Evolutionary conservation across 92 coral and sea anemone species (phyloP).

Genomic region (Diadumene lineata): DNA sequence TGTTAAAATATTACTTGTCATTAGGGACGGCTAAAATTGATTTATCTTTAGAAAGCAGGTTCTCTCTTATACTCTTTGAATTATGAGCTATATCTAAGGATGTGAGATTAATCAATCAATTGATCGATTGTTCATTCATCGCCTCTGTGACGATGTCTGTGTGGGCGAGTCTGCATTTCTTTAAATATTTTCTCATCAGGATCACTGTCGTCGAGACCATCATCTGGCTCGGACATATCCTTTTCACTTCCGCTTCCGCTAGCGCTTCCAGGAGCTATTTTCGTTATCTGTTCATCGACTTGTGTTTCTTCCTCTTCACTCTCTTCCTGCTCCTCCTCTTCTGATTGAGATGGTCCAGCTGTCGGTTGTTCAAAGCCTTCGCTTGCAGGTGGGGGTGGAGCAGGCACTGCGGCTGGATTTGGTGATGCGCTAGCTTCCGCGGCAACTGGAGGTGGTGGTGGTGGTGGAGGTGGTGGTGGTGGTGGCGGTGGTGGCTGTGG

Average conservation of each 20-base stretch:
- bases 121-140: not conserved
- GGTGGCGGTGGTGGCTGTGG: constrained; percentile 7
- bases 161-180: constrained; percentile 4
- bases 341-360: not conserved
- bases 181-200: constrained; percentile 18
- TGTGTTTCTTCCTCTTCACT: not conserved
- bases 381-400: constrained; percentile 3
- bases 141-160: not conserved
- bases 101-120: too few species aligned
- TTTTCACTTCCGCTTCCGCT: not conserved
- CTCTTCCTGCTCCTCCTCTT: constrained; percentile 18
- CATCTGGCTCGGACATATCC: constrained; percentile 15
- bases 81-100: too few species aligned
- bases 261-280: not conserved
- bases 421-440: not conserved
- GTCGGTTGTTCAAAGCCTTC: not conserved
- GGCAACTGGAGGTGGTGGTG: not conserved
- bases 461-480: constrained; percentile 2
- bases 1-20: too few species aligned
- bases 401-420: not conserved
- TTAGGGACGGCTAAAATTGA: too few species aligned
- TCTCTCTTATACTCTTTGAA: too few species aligned
- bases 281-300: not conserved
- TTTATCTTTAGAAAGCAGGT: too few species aligned
- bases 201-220: constrained; percentile 20